phyloP scores from a whole-genome alignment of 2,113 vertebrate genomes.

The Scomber scombrus region DNA sequence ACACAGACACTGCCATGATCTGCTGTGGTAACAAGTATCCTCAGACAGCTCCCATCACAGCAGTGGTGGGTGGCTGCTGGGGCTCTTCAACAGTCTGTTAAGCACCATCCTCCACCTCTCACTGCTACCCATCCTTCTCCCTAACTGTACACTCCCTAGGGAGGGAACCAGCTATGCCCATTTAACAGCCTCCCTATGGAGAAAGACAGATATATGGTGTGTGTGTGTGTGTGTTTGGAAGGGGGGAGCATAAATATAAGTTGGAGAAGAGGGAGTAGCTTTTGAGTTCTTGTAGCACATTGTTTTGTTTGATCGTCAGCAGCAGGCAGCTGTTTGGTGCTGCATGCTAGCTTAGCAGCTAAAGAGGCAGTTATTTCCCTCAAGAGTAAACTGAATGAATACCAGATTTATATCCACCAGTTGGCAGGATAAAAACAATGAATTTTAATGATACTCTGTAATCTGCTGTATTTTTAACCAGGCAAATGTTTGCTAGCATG shows the following conservation, averaged over 20 bases:
- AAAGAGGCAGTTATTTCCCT: background rate
- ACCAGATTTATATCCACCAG: no score
- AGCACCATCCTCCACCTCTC: slow-evolving; percentile 49
- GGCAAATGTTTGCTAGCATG: no score
- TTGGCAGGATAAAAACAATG: background rate
- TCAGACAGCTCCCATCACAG: slow-evolving; percentile 56
- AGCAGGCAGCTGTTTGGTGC: background rate
- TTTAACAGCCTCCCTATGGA: slow-evolving; percentile 64
- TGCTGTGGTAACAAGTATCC: slow-evolving; percentile 49
- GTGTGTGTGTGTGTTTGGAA: slow-evolving; percentile 18
- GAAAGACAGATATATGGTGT: slow-evolving; percentile 12
- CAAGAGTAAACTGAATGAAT: background rate
- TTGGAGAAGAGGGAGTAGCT: background rate
- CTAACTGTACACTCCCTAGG: slow-evolving; percentile 35
- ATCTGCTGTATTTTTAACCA: background rate
- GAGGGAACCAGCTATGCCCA: slow-evolving; percentile 44
- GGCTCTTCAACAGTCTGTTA: slow-evolving; percentile 47
- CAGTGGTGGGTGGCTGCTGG: slow-evolving; percentile 44
- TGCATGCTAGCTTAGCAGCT: no score
- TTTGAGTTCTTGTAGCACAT: background rate
- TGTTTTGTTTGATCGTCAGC: background rate
- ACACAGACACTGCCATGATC: slow-evolving; percentile 35
- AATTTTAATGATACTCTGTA: background rate
- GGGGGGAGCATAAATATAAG: background rate
- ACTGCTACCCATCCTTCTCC: slow-evolving; percentile 33